These are phyloP conservation scores for Cynaeus angustus DNA, from an alignment of 2,888 invertebrate species.

Conservation along the genomic window DNA sequence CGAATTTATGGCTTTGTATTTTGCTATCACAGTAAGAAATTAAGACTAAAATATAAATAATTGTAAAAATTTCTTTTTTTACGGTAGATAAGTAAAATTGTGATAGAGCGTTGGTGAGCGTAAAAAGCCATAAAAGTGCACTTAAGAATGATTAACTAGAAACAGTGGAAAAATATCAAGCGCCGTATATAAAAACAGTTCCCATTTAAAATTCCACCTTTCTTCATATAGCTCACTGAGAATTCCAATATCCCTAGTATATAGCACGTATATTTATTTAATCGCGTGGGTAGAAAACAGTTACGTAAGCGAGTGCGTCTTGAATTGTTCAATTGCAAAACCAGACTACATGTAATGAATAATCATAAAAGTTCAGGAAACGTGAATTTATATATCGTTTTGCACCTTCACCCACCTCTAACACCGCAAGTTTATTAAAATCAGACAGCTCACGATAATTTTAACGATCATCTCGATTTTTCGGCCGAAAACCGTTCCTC, in stretches of 20 bases:
- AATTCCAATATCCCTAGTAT: conserved; percentile 32
- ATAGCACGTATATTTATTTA: conserved; percentile 36
- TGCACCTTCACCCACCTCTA: conserved; percentile 40
- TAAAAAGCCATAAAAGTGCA: no score
- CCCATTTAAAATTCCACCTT: conserved; percentile 28
- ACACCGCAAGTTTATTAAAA: conserved; percentile 32
- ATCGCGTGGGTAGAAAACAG: conserved; percentile 44
- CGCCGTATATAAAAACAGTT: neutral
- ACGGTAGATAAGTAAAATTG: no score
- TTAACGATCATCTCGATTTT: conserved; percentile 14
- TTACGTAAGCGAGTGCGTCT: conserved; percentile 43
- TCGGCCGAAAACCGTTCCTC: conserved; percentile 29
- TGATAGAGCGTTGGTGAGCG: no score
- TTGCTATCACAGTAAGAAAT: no score
- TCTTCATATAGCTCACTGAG: conserved; percentile 32
- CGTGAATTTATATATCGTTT: conserved; percentile 38
- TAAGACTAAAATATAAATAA: no score
- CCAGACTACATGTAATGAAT: conserved; percentile 40
- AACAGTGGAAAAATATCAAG: no score
- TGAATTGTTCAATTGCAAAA: conserved; percentile 48
- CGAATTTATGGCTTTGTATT: no score
- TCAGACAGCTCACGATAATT: conserved; percentile 25
- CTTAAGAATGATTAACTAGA: no score
- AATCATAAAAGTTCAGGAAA: conserved; percentile 44
- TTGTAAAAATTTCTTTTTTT: no score